Evolutionary conservation across 2,113 vertebrate genomes (phyloP).

Genomic region (Pedetes capensis): DNA sequence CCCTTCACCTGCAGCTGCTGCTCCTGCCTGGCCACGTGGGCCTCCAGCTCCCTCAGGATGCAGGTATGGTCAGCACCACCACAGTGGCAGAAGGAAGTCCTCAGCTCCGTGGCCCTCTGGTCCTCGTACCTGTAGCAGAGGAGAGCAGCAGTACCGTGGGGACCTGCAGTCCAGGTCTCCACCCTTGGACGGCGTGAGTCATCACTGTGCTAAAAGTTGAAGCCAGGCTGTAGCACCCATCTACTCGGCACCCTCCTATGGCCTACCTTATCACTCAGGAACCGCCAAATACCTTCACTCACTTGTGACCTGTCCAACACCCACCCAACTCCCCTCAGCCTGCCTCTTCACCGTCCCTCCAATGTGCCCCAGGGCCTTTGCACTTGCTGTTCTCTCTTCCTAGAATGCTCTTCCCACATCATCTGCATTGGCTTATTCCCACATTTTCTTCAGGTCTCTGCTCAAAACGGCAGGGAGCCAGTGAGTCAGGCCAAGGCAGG

Average conservation of each 20-base stretch:
- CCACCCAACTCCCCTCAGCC: neutral
- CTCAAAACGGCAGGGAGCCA: too few species aligned
- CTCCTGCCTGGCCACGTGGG: slow-evolving; percentile 80
- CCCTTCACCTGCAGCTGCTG: slow-evolving; percentile 87
- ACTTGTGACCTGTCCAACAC: neutral
- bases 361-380: neutral
- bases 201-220: rapidly evolving
- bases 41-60: slow-evolving; percentile 81
- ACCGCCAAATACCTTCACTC: neutral
- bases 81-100: slow-evolving; percentile 79
- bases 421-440: neutral
- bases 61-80: slow-evolving; percentile 75
- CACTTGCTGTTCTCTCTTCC: neutral
- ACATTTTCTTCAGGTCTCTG: neutral
- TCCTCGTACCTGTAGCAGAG: slow-evolving; percentile 85
- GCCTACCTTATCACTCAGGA: neutral
- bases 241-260: neutral
- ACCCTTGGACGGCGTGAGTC: rapidly evolving
- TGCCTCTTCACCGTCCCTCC: neutral
- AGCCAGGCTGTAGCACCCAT: neutral
- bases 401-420: neutral
- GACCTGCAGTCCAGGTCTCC: too few species aligned
- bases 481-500: too few species aligned
- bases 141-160: neutral
- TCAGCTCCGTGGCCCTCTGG: slow-evolving; percentile 82